Conservation (phyloP, 1,140 invertebrate genomes). For the Callitettix versicolor region DNA sequence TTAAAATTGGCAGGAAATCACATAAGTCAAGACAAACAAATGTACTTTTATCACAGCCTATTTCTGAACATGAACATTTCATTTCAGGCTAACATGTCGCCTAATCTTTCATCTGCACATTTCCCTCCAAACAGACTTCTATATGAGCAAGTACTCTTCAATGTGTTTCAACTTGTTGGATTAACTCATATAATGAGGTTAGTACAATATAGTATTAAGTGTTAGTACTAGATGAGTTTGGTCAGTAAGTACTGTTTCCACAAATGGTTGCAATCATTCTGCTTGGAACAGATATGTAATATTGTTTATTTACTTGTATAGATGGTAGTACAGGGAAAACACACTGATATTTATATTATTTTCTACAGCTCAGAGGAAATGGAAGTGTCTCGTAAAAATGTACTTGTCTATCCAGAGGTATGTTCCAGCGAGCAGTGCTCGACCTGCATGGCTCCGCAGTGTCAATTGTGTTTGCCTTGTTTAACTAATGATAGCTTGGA, state of each 20-base stretch:
- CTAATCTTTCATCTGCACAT: constrained; percentile 89
- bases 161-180: constrained; percentile 72
- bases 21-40: neutral
- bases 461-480: constrained; percentile 68
- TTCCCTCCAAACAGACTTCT: constrained; percentile 77
- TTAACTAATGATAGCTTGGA: constrained; percentile 46
- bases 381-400: constrained; percentile 65
- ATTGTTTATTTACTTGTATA: neutral
- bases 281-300: neutral
- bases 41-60: too few relatives aligned
- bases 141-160: constrained; percentile 89
- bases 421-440: constrained; percentile 49
- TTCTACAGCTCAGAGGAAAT: constrained; percentile 44
- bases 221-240: too few relatives aligned
- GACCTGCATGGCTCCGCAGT: constrained; percentile 54
- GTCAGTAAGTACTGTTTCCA: too few relatives aligned
- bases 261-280: too few relatives aligned
- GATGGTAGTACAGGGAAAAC: neutral
- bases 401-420: constrained; percentile 60
- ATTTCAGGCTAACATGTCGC: constrained; percentile 86
- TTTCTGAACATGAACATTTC: too few relatives aligned
- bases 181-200: constrained; percentile 37
- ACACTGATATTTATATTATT: constrained; percentile 21
- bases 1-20: neutral
- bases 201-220: constrained; percentile 10